Conservation (phyloP, 2,888 invertebrate species). For the Ochropleura leucogaster region DNA sequence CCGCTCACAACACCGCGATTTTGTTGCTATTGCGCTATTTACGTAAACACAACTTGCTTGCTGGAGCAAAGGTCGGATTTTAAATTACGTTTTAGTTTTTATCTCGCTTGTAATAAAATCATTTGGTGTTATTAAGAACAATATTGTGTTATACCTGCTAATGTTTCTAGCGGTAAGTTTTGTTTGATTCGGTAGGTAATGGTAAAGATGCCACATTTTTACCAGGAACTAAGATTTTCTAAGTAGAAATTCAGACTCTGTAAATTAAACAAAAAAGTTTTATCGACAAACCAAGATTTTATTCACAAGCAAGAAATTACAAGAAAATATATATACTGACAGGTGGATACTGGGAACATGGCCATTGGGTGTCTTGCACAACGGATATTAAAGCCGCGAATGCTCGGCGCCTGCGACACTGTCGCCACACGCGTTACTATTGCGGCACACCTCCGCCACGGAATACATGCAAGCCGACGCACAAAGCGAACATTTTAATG, state of each 20-base stretch:
- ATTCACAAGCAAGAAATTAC: not conserved
- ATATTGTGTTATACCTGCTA: conserved; percentile 7
- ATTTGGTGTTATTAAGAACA: conserved; percentile 18
- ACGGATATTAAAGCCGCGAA: conserved; percentile 20
- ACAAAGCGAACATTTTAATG: not conserved
- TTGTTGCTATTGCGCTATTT: conserved; percentile 32
- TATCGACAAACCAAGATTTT: not conserved
- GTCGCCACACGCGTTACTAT: conserved; percentile 10
- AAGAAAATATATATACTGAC: not conserved
- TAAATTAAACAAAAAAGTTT: not conserved
- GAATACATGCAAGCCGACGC: conserved; percentile 35
- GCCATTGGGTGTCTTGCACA: not conserved
- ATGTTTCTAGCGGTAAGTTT: not conserved
- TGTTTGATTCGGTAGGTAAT: not conserved
- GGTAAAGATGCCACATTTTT: not conserved
- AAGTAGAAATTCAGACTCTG: not conserved
- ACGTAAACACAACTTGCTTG: conserved; percentile 41
- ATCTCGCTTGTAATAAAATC: conserved; percentile 22
- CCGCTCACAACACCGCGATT: conserved; percentile 47
- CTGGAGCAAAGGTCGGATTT: conserved; percentile 15
- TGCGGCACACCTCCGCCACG: conserved; percentile 3
- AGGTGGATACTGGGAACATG: not conserved
- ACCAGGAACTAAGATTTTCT: too few species aligned
- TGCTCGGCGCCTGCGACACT: conserved; percentile 18
- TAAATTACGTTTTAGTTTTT: conserved; percentile 36